Evolutionary conservation across 30 jellyfish, hydroid and myxozoan species (phyloP), one percentile per base, ranked within the genome.

Genomic region (Pseudorhiza aurosa): DNA sequence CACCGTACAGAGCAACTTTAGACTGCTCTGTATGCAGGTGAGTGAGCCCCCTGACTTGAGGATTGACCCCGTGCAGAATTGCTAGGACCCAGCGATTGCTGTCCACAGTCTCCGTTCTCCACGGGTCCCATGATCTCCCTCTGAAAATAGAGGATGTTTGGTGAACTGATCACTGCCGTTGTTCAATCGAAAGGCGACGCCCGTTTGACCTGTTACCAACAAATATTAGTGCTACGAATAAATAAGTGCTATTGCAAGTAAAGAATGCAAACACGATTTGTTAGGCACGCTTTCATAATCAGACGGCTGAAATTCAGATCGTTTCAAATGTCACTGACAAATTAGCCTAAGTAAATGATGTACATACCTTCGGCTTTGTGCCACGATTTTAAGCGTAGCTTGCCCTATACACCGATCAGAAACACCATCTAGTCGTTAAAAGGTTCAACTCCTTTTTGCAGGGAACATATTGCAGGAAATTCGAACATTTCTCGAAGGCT

Each of bases 261-360:
- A 25, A 58, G 39, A 57, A 62, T 5, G 88, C 40, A 57, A 76
- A 57, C 70, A 76, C 33, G 26, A 44, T 36, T 50, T 19, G 11
- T 57, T 40, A 46, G 31, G 58, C 67, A 57, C 24, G 70, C 31
- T 70, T 70, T 45, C 26, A 49, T 44, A 32, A 17, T 70, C 22
- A 30, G 35, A 8, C 71, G 31, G 12, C 46, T 44, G 83, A 49
- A 44, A 40, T 50, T 45, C 29, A 35, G 17, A 9, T 70, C 83
- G 83, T 70, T 70, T 70, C 83, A 70, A 22, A 46, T 70, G 83
- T 70, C 83, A 70, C 37, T 35, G 26, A n/a, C 46, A 68, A 68
- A 70, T 70, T 70, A 46, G 40, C 59, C 59, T 70, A 71, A 70
- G 47, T 70, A 45, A 29, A 37, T 60, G 68, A 15, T 35, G 17